phyloP scores from a whole-genome alignment of 1,140 invertebrate genomes.

The Asobara japonica region DNA sequence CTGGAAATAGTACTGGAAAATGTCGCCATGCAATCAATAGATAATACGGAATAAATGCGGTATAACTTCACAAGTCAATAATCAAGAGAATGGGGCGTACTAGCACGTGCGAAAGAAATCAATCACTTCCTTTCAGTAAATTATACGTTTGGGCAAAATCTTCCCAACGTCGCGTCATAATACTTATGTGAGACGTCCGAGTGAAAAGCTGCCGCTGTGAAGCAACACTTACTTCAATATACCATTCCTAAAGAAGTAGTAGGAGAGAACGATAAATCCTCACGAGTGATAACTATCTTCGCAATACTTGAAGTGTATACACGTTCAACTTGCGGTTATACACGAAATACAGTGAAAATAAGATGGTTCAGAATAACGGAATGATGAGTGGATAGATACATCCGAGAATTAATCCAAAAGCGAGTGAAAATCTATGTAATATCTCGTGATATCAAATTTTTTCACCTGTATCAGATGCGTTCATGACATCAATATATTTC shows the following conservation, averaged over 20 bases:
- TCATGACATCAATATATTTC: too few species aligned
- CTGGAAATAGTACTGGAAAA: too few species aligned
- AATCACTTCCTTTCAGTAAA: slow-evolving; percentile 10
- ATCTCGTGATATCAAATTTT: too few species aligned
- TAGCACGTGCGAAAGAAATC: slow-evolving; percentile 18
- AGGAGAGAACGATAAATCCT: slow-evolving; percentile 23
- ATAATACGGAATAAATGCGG: background rate
- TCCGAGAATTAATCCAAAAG: background rate
- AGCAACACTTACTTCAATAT: background rate
- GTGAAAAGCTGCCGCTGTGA: background rate
- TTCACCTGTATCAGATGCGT: too few species aligned
- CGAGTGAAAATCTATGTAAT: too few species aligned
- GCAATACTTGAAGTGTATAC: slow-evolving; percentile 13
- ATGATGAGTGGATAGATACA: background rate
- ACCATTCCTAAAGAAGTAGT: background rate
- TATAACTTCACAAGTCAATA: background rate
- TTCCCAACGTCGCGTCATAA: background rate
- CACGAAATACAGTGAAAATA: background rate
- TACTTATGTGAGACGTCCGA: background rate
- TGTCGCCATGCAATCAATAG: background rate
- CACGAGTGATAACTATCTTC: slow-evolving; percentile 19
- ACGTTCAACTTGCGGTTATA: background rate
- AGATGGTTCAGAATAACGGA: background rate
- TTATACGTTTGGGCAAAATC: slow-evolving; percentile 4
- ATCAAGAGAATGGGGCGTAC: background rate